Evolutionary conservation across 2,888 invertebrate genomes (phyloP).

Genomic region (Erebia ligea): DNA sequence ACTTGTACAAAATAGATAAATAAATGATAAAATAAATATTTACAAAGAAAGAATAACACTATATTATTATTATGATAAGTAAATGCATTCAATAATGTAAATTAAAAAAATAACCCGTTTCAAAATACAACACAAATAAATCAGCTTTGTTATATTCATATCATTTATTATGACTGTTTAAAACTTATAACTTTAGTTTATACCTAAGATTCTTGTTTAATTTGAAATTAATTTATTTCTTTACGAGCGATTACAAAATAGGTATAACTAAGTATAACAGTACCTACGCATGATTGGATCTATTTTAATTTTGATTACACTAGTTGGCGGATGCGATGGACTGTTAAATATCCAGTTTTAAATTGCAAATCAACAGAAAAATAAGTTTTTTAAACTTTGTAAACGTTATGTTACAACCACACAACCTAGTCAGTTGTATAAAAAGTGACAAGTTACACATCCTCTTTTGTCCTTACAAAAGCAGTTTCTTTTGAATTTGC

Average conservation of each 20-base stretch:
- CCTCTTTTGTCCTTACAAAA: neutral
- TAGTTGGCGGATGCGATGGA: conserved; percentile 22
- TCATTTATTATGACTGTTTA: neutral
- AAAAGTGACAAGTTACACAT: neutral
- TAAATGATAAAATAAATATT: too few species aligned
- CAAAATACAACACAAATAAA: neutral
- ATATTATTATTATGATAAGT: neutral
- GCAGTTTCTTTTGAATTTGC: too few species aligned
- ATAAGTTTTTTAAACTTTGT: conserved; percentile 13
- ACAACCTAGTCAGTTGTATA: conserved; percentile 7
- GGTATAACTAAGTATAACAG: too few species aligned
- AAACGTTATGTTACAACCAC: conserved; percentile 19
- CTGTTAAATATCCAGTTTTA: conserved; percentile 24
- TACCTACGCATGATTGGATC: conserved; percentile 26
- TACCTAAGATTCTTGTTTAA: conserved; percentile 1
- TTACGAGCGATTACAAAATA: conserved; percentile 24
- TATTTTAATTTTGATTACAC: conserved; percentile 34
- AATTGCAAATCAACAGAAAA: conserved; percentile 20
- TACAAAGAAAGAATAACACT: too few species aligned
- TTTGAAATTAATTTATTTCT: conserved; percentile 11
- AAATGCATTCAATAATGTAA: neutral
- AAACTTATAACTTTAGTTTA: conserved; percentile 5
- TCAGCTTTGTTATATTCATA: neutral
- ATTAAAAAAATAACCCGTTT: neutral
- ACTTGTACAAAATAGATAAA: too few species aligned